phyloP scores from a whole-genome alignment of 2,113 vertebrate species.

The Dinomys branickii region DNA sequence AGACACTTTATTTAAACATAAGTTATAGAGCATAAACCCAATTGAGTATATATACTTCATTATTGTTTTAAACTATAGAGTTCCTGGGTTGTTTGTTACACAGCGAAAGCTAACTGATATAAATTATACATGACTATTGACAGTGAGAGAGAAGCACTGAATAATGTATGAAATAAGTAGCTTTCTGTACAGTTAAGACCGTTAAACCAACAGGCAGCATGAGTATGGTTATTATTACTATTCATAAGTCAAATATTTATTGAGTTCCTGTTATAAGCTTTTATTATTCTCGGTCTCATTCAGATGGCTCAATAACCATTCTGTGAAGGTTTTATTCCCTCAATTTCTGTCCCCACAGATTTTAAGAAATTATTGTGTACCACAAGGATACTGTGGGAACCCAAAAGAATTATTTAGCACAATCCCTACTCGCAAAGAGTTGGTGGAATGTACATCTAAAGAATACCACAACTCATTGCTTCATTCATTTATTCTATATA shows the following conservation, averaged over 20 bases:
- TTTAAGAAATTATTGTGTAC: constrained; percentile 8
- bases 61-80: neutral
- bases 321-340: neutral
- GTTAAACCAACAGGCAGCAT: neutral
- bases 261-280: neutral
- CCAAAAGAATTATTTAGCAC: neutral
- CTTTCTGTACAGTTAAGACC: neutral
- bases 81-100: neutral
- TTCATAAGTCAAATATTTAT: constrained; percentile 42
- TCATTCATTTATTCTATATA: neutral
- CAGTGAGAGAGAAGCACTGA: constrained; percentile 31
- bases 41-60: neutral
- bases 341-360: neutral
- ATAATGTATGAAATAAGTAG: constrained; percentile 28
- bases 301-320: neutral
- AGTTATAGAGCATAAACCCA: neutral
- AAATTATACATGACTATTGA: constrained; percentile 7
- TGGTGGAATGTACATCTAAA: neutral
- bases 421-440: neutral
- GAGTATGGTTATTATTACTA: neutral
- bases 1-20: neutral
- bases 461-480: neutral
- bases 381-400: neutral
- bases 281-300: neutral
- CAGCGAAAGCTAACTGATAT: constrained; percentile 37